phyloP scores from a whole-genome alignment of 2,113 vertebrate genomes.

The Rhombomys opimus region DNA sequence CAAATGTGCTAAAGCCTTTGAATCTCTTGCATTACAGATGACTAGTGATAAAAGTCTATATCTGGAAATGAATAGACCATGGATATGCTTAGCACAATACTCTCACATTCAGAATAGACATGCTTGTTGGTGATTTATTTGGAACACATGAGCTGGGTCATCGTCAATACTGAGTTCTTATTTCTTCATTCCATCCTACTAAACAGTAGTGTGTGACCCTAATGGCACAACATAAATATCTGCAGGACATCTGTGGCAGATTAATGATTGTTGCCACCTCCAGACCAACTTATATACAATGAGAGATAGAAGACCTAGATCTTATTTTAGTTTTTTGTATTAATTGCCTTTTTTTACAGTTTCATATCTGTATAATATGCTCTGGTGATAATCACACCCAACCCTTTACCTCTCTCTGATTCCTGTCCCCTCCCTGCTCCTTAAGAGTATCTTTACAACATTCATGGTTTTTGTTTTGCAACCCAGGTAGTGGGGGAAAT shows the following conservation, averaged over 20 bases:
- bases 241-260: neutral
- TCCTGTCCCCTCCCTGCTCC: neutral
- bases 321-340: neutral
- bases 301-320: neutral
- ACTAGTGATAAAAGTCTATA: neutral
- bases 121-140: neutral
- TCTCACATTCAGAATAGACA: neutral
- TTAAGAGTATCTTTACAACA: neutral
- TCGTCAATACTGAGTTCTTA: neutral
- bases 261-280: neutral
- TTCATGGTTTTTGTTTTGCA: neutral
- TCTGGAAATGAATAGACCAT: neutral
- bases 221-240: neutral
- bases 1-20: neutral
- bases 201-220: neutral
- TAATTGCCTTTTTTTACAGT: neutral
- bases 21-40: neutral
- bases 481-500: neutral
- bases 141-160: neutral
- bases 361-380: neutral
- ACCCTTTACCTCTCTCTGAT: neutral
- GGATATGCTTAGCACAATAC: neutral
- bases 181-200: neutral
- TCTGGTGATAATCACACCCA: neutral
- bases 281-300: neutral